Evolutionary conservation across 2,797 vertebrate genomes (phyloP).

Genomic region (Pachyuromys duprasi): DNA sequence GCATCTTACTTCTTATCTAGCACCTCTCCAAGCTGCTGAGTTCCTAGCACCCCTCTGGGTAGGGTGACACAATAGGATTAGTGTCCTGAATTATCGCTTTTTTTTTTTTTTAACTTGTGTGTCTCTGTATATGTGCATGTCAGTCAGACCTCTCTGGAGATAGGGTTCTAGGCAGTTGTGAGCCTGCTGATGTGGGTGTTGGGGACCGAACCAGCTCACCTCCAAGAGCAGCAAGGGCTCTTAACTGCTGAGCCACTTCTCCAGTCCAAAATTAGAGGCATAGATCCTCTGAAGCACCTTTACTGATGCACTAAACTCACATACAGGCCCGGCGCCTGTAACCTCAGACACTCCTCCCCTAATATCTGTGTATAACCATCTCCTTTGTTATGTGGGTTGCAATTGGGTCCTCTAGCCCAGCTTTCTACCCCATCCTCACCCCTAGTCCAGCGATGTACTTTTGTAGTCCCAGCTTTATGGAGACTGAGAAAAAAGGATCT

Average conservation of each 20-base stretch:
- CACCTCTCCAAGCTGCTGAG: neutral
- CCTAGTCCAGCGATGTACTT: neutral
- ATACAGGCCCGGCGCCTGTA: no score
- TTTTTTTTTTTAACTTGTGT: neutral
- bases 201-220: neutral
- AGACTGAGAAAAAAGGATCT: neutral
- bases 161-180: neutral
- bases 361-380: neutral
- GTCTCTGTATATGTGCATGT: neutral
- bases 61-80: neutral
- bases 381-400: neutral
- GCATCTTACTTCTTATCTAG: neutral
- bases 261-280: neutral
- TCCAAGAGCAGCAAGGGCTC: neutral
- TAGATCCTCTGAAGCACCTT: neutral
- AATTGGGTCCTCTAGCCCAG: neutral
- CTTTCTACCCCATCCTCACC: neutral
- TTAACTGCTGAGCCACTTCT: neutral
- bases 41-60: neutral
- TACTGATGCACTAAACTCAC: neutral
- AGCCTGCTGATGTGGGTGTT: neutral
- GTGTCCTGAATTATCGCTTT: neutral
- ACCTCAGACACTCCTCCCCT: neutral
- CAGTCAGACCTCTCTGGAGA: neutral
- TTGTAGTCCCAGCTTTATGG: neutral